Evolutionary conservation across 1,140 invertebrate species (phyloP), one percentile per base, ranked within the genome.

Genomic region (Drosophila teissieri): DNA sequence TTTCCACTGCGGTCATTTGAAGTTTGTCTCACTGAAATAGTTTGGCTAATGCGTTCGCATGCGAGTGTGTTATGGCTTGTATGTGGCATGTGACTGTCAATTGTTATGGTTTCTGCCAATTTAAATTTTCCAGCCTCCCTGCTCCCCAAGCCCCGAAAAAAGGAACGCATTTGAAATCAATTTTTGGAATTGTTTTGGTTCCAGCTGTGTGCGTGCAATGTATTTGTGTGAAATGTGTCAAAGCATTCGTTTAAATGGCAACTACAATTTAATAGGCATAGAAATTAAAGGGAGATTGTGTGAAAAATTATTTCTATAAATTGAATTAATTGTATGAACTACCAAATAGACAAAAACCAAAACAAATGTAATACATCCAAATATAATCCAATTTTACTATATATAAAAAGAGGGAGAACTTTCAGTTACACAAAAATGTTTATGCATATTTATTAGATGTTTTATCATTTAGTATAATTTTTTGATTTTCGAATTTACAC

Each of bases 31-130:
- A 51, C 75, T 67, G 24, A 62, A 73, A 74, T 75, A 58, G 69
- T 75, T 65, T 57, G 39, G 31, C 31, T 68, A 68, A 67, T 68
- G 49, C 68, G 27, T 42, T 49, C 15, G 36, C 46, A 24, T 24
- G 40, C 40, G 70, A 52, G 42, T 74, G 72, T 74, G 56, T 70
- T 70, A 69, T 70, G 67, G 67, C 67, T 74, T 84, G 73, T 84
- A 64, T 84, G 70, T 80, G 81, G 81, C 81, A 84, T 80, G 73
- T 85, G 81, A 85, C 81, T 85, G 81, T 81, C 77, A 84, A 85
- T 84, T 84, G 77, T 74, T 80, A 64, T 76, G 61, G 77, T 70
- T 80, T 60, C 68, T 80, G 57, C 39, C 61, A 67, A 69, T 77
- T 78, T 51, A 78, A 85, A 85, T 80, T 80, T 73, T 53, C 55